These are phyloP conservation scores for Sipha flava DNA, from an alignment of 1,140 invertebrate species.

Conservation along the genomic window DNA sequence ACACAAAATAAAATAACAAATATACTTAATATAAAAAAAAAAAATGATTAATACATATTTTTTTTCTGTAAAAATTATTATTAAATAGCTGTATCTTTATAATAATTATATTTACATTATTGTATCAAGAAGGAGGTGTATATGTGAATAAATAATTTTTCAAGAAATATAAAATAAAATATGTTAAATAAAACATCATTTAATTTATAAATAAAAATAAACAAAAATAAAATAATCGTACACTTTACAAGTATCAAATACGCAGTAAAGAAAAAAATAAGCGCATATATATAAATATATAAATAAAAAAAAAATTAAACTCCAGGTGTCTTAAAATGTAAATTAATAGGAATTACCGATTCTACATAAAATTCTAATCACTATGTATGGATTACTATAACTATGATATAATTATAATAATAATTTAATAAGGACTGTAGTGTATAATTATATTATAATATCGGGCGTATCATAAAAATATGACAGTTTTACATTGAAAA, in stretches of 20 bases:
- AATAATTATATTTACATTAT: slow-evolving; percentile 1
- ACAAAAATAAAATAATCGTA: slow-evolving; percentile 27
- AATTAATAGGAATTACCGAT: slow-evolving; percentile 21
- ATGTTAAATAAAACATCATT: neutral
- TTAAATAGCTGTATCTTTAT: neutral
- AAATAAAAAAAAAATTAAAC: neutral
- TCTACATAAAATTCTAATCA: neutral
- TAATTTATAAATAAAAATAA: neutral
- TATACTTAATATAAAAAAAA: slow-evolving; percentile 8
- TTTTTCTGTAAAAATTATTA: neutral
- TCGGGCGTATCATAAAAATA: no score
- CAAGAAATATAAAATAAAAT: no score
- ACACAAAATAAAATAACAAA: slow-evolving; percentile 29
- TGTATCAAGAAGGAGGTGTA: neutral
- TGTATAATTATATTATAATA: no score
- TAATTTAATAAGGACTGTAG: neutral
- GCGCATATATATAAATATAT: neutral
- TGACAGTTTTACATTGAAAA: no score
- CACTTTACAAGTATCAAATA: slow-evolving; percentile 28
- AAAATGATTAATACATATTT: neutral
- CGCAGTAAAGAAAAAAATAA: neutral
- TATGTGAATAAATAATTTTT: neutral
- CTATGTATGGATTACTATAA: neutral
- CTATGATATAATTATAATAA: neutral
- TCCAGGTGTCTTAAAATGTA: neutral